Percentiles rank a stretch among this genome's conserved stretches.
Conservation (phyloP, 2,797 vertebrate species). For the Mustela erminea region DNA sequence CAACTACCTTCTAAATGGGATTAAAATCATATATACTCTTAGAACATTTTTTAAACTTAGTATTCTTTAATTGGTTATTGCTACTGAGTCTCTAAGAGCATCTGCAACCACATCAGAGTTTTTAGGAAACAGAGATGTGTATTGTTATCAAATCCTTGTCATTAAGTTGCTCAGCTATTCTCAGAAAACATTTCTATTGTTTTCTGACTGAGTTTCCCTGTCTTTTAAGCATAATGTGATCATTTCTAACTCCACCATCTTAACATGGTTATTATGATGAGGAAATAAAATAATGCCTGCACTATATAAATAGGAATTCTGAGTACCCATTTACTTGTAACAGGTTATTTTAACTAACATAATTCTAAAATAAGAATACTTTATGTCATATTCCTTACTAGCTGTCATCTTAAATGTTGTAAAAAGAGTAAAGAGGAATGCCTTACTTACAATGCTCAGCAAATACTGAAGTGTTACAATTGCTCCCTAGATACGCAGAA, state of each 20-base stretch:
- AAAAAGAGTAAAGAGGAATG: background rate
- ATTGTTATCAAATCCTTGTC: background rate
- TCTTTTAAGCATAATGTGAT: background rate
- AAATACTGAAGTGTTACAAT: constrained; percentile 3
- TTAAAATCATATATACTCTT: background rate
- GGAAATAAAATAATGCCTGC: background rate
- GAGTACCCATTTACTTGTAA: background rate
- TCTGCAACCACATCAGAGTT: background rate
- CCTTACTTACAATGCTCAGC: background rate
- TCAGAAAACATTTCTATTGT: background rate
- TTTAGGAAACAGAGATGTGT: background rate
- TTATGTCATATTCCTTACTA: background rate
- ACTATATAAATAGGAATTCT: background rate
- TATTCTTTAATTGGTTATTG: background rate
- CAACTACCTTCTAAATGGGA: background rate
- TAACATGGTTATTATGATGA: background rate
- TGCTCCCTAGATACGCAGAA: background rate
- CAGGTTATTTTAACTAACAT: background rate
- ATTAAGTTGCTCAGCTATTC: background rate
- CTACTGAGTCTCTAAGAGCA: background rate
- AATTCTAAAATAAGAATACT: background rate
- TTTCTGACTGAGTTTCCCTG: background rate
- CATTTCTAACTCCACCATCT: background rate
- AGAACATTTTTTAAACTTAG: background rate
- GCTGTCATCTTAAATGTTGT: background rate